phyloP scores from a whole-genome alignment of 2,888 invertebrate genomes.

The Pantelozetes paolii region DNA sequence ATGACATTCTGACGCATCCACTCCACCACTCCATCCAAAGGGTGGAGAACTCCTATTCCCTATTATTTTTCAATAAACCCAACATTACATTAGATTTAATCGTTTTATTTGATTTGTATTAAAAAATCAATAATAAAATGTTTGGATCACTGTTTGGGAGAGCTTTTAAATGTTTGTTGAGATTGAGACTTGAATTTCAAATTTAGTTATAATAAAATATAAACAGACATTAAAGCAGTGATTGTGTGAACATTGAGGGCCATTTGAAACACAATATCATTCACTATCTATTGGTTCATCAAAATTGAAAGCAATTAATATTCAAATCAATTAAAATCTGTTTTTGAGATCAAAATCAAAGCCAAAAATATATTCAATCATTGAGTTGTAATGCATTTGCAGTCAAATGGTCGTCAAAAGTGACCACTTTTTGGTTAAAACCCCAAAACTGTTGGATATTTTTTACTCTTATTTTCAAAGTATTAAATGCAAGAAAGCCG shows the following conservation, averaged over 20 bases:
- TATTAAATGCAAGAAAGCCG: not conserved
- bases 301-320: not conserved
- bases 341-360: not conserved
- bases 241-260: not conserved
- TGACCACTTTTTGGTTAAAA: not conserved
- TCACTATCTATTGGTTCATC: not conserved
- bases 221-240: not conserved
- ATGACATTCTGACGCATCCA: constrained; percentile 30
- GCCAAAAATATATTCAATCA: no score
- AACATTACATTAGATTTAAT: not conserved
- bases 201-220: not conserved
- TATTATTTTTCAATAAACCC: not conserved
- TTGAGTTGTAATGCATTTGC: no score
- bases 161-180: not conserved
- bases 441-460: not conserved
- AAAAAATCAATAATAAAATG: constrained; percentile 8
- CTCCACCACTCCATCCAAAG: constrained; percentile 24
- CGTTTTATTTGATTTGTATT: constrained; percentile 7
- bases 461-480: not conserved
- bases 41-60: not conserved
- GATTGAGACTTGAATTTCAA: constrained; percentile 10
- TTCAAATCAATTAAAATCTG: not conserved
- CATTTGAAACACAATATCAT: not conserved
- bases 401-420: no score
- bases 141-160: not conserved